phyloP scores from a whole-genome alignment of 2,888 invertebrate genomes.

The Chrysodeixis includens region DNA sequence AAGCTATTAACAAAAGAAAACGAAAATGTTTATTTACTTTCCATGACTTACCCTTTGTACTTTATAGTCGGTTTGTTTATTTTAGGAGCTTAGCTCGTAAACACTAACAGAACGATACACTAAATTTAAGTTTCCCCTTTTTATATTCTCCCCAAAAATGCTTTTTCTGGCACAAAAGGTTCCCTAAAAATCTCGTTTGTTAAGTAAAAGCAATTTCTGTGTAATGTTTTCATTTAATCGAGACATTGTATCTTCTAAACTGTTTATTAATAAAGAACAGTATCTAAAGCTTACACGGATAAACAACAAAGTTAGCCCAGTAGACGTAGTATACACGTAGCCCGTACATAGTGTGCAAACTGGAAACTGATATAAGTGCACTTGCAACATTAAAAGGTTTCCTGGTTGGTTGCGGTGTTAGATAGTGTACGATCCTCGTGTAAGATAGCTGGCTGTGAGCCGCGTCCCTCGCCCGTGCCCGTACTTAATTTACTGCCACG shows the following conservation, averaged over 20 bases:
- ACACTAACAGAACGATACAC: conserved; percentile 83
- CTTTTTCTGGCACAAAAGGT: conserved; percentile 58
- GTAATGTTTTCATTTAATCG: conserved; percentile 16
- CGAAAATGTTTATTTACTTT: conserved; percentile 77
- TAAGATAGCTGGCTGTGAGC: conserved; percentile 76
- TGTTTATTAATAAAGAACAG: conserved; percentile 9
- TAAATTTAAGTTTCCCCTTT: conserved; percentile 82
- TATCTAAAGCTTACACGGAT: conserved; percentile 14
- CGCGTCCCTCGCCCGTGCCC: conserved; percentile 75
- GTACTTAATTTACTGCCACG: conserved; percentile 85
- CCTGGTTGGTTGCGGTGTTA: conserved; percentile 64
- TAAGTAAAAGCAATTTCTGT: conserved; percentile 16
- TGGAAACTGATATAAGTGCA: conserved; percentile 68
- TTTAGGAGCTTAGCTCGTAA: conserved; percentile 84
- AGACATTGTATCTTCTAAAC: conserved; percentile 11
- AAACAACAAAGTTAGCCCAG: conserved; percentile 15
- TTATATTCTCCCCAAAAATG: conserved; percentile 77
- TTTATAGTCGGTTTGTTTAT: conserved; percentile 85
- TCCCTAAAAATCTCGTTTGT: conserved; percentile 29
- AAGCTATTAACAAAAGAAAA: no score
- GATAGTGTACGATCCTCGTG: conserved; percentile 75
- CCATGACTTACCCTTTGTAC: conserved; percentile 79
- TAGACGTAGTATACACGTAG: conserved; percentile 35
- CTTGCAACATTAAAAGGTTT: conserved; percentile 69
- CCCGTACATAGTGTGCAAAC: conserved; percentile 59